Percentiles rank a stretch among this genome's conserved stretches.
phyloP scores from a whole-genome alignment of 1,140 invertebrate species.

The Macrotrachela quadricornifera region DNA sequence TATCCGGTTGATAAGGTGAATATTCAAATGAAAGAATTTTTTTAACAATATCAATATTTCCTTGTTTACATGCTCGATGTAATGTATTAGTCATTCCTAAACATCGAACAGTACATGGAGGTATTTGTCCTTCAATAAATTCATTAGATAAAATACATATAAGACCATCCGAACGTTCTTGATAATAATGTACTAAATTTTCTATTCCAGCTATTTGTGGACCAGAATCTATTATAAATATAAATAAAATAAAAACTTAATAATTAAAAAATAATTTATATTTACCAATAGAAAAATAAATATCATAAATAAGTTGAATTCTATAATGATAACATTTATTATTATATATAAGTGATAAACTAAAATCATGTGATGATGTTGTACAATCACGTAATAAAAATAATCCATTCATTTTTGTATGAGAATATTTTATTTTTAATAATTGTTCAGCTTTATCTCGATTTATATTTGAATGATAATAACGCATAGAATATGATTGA shows the following conservation, averaged over 20 bases:
- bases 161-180: slow-evolving; percentile 42
- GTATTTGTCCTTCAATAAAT: too few relatives aligned
- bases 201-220: slow-evolving; percentile 61
- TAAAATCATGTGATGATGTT: slow-evolving; percentile 13
- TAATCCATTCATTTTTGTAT: slow-evolving; percentile 38
- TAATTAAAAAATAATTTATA: too few relatives aligned
- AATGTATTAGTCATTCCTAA: too few relatives aligned
- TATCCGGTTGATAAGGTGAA: neutral
- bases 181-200: slow-evolving; percentile 58
- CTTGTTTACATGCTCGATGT: too few relatives aligned
- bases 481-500: slow-evolving; percentile 18
- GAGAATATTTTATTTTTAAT: slow-evolving; percentile 40
- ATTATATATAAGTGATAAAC: slow-evolving; percentile 35
- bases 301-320: slow-evolving; percentile 37
- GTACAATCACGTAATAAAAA: slow-evolving; percentile 16
- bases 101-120: too few relatives aligned
- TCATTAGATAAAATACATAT: slow-evolving; percentile 10
- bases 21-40: too few relatives aligned
- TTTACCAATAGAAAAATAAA: too few relatives aligned
- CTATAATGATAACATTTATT: slow-evolving; percentile 52
- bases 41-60: too few relatives aligned
- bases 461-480: slow-evolving; percentile 63
- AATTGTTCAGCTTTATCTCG: slow-evolving; percentile 54
- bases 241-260: too few relatives aligned
- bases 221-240: slow-evolving; percentile 40